These are phyloP conservation scores for Sycobia sp. DNA, from an alignment of 1,140 invertebrate species.

Conservation along the genomic window DNA sequence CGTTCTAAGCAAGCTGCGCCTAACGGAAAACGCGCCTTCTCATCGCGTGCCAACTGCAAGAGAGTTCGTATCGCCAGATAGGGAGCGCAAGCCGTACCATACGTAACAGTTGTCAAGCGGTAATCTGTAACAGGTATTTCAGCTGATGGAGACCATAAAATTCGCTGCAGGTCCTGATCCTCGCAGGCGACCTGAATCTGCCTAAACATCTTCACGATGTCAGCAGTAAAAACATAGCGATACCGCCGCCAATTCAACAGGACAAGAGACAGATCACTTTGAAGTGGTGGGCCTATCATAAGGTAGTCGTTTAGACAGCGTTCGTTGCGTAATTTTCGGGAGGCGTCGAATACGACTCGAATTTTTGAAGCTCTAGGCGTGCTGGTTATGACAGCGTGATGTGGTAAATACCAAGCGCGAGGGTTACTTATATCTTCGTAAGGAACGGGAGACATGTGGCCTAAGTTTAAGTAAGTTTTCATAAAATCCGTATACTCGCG, in stretches of 20 bases:
- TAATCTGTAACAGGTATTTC: too few relatives aligned
- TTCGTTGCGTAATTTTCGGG: background rate
- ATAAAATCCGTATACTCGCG: conserved; percentile 40
- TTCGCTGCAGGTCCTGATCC: too few relatives aligned
- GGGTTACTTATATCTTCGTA: background rate
- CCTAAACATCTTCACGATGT: conserved; percentile 38
- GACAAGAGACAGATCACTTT: background rate
- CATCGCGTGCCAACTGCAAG: too few relatives aligned
- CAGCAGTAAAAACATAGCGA: conserved; percentile 10
- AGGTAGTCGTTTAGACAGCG: conserved; percentile 17
- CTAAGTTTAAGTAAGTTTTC: conserved; percentile 36
- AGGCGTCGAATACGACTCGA: conserved; percentile 38
- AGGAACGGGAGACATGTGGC: conserved; percentile 39
- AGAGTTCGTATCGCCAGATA: too few relatives aligned
- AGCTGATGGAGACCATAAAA: too few relatives aligned
- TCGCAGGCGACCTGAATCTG: too few relatives aligned
- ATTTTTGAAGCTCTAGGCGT: background rate
- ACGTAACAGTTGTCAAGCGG: too few relatives aligned
- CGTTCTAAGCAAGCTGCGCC: too few relatives aligned
- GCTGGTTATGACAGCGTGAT: conserved; percentile 19
- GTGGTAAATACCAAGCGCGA: conserved; percentile 23
- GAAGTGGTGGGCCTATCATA: background rate
- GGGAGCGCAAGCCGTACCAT: too few relatives aligned
- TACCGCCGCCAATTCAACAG: conserved; percentile 10
- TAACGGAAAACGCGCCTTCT: too few relatives aligned